Evolutionary conservation across 1,140 invertebrate species (phyloP), one percentile per base, ranked within the genome.

Genomic region (Drosophila kanapiae): DNA sequence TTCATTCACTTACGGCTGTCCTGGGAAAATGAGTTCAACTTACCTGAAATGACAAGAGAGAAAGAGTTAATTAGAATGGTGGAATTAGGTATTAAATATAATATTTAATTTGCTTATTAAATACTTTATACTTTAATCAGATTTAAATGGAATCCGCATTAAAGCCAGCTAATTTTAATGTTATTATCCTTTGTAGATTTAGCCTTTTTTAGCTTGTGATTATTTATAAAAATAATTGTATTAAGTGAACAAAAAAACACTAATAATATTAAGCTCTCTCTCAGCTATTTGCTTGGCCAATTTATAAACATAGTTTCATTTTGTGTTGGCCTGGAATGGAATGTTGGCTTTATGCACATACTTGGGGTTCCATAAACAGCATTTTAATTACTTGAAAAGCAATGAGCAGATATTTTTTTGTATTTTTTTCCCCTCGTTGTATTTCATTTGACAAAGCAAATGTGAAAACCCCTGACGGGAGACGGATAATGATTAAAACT

Each of bases 401-500:
- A 43, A 35, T 69, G 13, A n/a, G 61, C 29, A 33, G 18, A 35
- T 27, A 56, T 42, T 23, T 68, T 49, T 42, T 23, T 38, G 10
- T 37, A 51, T 37, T 16, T n/a, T 33, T 18, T 18, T 7, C 11
- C 49, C 29, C n/a, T 11, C 10, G 33, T 35, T 18, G 35, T 48
- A 49, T 72, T 71, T 47, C n/a, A 31, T 38, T 40, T 27, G 40
- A 6, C 1, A 67, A 29, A 35, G 31, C 18, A 48, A 23, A 69
- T 42, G 42, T 43, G 10, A 18, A 51, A 62, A 23, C 18, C 43
- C 27, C 43, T 27, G 14, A 38, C 62, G 29, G 38, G 67, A 58
- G 63, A 47, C 40, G n/a, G 67, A 68, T 83, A 83, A 79, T 83
- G 76, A 78, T 85, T 85, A 81, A 80, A 85, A 85, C 82, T 60